phyloP scores from a whole-genome alignment of 2,888 invertebrate species.

The Bellardia pandia region DNA sequence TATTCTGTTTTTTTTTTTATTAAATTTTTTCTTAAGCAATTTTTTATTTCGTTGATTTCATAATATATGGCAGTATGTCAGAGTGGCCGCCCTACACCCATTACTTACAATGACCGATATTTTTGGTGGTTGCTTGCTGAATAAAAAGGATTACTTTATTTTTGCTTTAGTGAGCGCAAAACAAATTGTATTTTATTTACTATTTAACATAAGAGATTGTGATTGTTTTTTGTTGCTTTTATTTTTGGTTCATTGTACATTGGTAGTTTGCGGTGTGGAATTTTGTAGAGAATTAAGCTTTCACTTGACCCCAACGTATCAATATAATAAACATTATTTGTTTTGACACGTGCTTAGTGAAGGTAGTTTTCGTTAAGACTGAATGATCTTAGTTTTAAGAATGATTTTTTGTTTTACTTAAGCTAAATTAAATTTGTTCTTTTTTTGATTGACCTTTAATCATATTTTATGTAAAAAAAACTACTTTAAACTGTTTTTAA shows the following conservation, averaged over 20 bases:
- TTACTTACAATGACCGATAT: slow-evolving; percentile 74
- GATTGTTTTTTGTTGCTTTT: slow-evolving; percentile 42
- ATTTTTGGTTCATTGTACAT: no score
- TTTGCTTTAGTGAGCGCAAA: slow-evolving; percentile 1
- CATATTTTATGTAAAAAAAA: no score
- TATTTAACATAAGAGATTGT: slow-evolving; percentile 52
- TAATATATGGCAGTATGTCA: slow-evolving; percentile 83
- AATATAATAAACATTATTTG: slow-evolving; percentile 80
- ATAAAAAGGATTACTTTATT: slow-evolving; percentile 38
- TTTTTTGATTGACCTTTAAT: no score
- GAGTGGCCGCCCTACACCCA: slow-evolving; percentile 82
- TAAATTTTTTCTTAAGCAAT: neutral
- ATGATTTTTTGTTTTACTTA: neutral
- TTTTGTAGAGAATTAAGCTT: slow-evolving; percentile 75
- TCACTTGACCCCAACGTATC: slow-evolving; percentile 82
- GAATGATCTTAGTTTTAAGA: neutral
- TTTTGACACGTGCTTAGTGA: slow-evolving; percentile 71
- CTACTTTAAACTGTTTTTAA: no score
- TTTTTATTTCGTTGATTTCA: slow-evolving; percentile 70
- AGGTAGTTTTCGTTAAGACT: slow-evolving; percentile 33
- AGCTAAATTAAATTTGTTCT: no score
- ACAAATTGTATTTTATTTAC: slow-evolving; percentile 48
- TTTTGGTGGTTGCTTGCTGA: slow-evolving; percentile 2
- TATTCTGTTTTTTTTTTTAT: slow-evolving; percentile 49
- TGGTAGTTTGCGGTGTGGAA: neutral